These are phyloP conservation scores for Cnemophilus loriae DNA, from an alignment of 2,113 vertebrate species.

Conservation along the genomic window DNA sequence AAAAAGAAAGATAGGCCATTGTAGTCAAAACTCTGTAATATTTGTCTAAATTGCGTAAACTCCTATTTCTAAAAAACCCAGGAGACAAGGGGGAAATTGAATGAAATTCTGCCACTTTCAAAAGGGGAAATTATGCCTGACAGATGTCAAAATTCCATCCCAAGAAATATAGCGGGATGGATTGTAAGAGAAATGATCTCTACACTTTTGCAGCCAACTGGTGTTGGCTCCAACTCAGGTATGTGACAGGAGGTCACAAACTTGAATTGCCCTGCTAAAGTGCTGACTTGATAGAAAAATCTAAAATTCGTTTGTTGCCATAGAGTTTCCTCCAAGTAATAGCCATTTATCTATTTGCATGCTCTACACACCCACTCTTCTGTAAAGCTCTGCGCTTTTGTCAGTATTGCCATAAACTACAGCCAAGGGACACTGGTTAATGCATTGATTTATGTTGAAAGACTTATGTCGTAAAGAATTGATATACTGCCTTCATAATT, in stretches of 20 bases:
- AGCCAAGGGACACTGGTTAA: not conserved
- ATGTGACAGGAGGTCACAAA: constrained; percentile 51
- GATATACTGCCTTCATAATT: not conserved
- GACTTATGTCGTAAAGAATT: not conserved
- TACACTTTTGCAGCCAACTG: constrained; percentile 18
- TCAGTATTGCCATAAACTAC: not conserved
- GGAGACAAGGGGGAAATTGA: not conserved
- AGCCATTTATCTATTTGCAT: not conserved
- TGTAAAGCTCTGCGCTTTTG: not conserved
- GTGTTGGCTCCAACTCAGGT: constrained; percentile 48
- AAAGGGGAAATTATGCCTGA: constrained; percentile 45
- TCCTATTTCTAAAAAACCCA: not conserved
- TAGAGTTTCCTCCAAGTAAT: not conserved
- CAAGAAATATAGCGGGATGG: not conserved
- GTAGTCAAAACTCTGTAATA: not conserved
- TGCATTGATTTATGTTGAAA: not conserved
- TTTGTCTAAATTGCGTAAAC: not conserved
- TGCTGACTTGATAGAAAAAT: constrained; percentile 53
- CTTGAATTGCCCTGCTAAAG: constrained; percentile 31
- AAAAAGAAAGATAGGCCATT: not conserved
- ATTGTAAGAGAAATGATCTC: constrained; percentile 38
- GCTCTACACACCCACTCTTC: not conserved
- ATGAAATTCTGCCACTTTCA: constrained; percentile 21
- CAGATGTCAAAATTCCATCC: constrained; percentile 43
- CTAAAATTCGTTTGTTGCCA: not conserved